Evolutionary conservation across 2,797 vertebrate species (phyloP), one percentile per base, ranked within the genome.

Genomic region (Rhinogobio ventralis): DNA sequence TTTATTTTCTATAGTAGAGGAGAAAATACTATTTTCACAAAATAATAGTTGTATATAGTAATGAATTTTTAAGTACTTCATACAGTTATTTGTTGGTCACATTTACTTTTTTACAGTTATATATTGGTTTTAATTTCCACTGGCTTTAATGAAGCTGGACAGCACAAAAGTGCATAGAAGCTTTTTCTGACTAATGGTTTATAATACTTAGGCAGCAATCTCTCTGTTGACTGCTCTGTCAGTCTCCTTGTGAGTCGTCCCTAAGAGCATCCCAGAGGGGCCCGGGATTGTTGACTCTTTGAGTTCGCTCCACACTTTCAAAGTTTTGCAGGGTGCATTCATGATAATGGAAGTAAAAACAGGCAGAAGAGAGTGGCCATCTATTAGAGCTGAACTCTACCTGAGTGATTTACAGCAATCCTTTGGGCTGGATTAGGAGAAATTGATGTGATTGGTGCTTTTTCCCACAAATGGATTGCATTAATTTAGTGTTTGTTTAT

Each of bases 231-330:
- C n/a, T 80, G 53, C 83, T 57, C 77, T 72, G 62, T 87, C 87
- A 74, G 55, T 74, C 83, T 85, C 79, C 79, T 82, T 82, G 81
- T 64, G 81, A 72, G 23, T 57, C 72, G 80, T 87, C 85, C 83
- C 84, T 73, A 36, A 79, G 66, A 86, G 83, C 71, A 39, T 80
- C 81, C 86, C 82, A 25, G 62, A 85, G 71, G 82, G 78, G 39
- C 46, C 2, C 4, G 17, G 60, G 69, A 80, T 80, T 79, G 78
- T 75, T 75, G 77, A 83, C 79, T 83, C 14, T 64, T 86, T 39
- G 39, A 79, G 66, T 78, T 74, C 4, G 42, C 45, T 51, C 45
- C 71, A 75, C 23, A 66, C 80, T 81, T 45, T 42, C 28, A 71
- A 72, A 67, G 81, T 83, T 83, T 66, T 53, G 23, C 10, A 23